Evolutionary conservation across 2,797 vertebrate genomes (phyloP).

Genomic region (Manis crassicaudata): DNA sequence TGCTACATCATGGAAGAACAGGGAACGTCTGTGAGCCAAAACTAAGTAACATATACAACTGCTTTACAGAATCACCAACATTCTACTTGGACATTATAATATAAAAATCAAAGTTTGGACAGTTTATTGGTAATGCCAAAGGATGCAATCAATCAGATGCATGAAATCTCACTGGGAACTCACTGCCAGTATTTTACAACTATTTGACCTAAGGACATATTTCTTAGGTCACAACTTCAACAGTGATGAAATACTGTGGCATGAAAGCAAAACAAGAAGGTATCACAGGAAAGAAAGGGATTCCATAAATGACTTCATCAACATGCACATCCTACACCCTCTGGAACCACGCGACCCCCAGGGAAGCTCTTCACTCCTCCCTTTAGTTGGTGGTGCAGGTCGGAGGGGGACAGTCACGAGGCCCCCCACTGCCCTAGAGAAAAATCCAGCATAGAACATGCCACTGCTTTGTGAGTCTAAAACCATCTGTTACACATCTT

Average conservation of each 20-base stretch:
- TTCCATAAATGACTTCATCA: neutral
- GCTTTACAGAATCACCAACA: neutral
- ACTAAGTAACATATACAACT: neutral
- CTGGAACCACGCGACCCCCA: neutral
- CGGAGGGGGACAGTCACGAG: fast-evolving
- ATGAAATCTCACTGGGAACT: neutral
- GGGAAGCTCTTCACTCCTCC: neutral
- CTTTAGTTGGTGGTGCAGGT: neutral
- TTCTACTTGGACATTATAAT: neutral
- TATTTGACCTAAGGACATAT: neutral
- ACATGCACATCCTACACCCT: neutral
- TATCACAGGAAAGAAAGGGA: neutral
- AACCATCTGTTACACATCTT: fast-evolving
- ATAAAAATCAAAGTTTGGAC: neutral
- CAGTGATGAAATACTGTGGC: neutral
- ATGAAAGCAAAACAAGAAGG: neutral
- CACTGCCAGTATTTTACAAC: fast-evolving
- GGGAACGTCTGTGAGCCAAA: neutral
- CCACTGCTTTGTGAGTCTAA: neutral
- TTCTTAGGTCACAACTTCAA: neutral
- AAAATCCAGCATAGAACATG: neutral
- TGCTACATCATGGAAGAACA: neutral
- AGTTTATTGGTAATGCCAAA: neutral
- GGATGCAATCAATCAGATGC: fast-evolving
- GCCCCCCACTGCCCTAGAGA: neutral